Conservation (phyloP, 2,888 invertebrate genomes). For the Conchocele bisecta region DNA sequence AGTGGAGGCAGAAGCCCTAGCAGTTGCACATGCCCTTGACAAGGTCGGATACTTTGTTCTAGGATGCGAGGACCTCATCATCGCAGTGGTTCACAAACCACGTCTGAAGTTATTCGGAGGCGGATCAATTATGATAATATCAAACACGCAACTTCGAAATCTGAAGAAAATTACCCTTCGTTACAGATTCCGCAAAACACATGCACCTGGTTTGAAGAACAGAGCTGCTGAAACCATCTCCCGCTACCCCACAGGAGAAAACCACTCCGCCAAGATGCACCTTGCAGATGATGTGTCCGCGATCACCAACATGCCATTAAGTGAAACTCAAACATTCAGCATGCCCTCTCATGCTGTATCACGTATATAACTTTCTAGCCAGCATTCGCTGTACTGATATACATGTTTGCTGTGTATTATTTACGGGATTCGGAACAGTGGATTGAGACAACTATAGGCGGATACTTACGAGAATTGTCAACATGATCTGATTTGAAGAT, state of each 20-base stretch:
- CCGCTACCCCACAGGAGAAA: constrained; percentile 30
- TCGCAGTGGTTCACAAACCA: constrained; percentile 37
- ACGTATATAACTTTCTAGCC: no score
- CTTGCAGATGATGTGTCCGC: no score
- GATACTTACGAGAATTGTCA: no score
- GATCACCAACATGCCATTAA: no score
- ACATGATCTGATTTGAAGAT: no score
- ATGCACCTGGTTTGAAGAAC: constrained; percentile 37
- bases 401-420: no score
- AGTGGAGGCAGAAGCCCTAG: background rate
- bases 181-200: constrained; percentile 34
- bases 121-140: constrained; percentile 23
- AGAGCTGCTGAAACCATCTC: constrained; percentile 42
- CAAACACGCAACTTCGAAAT: constrained; percentile 26
- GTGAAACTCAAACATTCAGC: no score
- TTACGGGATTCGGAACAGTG: no score
- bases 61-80: constrained; percentile 33
- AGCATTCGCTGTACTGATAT: no score
- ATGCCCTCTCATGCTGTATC: no score
- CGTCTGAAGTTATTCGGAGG: constrained; percentile 30
- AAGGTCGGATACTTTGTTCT: constrained; percentile 38
- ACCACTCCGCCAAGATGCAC: no score
- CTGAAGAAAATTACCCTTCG: constrained; percentile 40
- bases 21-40: constrained; percentile 10
- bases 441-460: no score